A percentile compares a stretch with the other conserved stretches of the same genome.
These are phyloP conservation scores for Phalera bucephala DNA, from an alignment of 2,888 invertebrate species.

Conservation along the genomic window DNA sequence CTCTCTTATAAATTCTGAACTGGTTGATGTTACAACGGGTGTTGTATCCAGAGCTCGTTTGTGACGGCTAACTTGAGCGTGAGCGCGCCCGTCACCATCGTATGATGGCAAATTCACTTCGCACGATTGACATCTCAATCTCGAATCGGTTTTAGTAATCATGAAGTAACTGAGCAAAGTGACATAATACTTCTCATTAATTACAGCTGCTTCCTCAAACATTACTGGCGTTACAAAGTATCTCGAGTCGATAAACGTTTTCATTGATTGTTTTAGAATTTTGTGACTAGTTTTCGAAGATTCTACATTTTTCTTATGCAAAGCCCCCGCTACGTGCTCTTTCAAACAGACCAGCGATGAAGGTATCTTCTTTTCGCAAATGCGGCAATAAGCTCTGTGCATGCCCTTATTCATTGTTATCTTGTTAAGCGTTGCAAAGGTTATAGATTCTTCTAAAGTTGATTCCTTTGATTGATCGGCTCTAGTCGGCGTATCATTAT, in stretches of 20 bases:
- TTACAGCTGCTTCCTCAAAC: constrained; percentile 13
- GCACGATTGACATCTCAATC: constrained; percentile 25
- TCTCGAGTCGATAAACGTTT: constrained; percentile 6
- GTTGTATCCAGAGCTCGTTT: accelerated
- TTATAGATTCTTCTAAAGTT: constrained; percentile 6
- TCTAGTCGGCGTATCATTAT: too few species aligned
- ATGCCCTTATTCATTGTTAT: constrained; percentile 30
- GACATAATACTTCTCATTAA: constrained; percentile 40
- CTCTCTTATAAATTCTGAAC: constrained; percentile 25
- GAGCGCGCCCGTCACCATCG: not conserved
- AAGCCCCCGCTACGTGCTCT: constrained; percentile 39
- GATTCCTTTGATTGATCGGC: not conserved
- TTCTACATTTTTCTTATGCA: constrained; percentile 30
- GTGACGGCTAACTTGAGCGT: constrained; percentile 1
- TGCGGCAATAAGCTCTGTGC: constrained; percentile 30
- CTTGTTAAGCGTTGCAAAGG: constrained; percentile 32
- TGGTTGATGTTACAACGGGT: constrained; percentile 12
- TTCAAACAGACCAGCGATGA: constrained; percentile 35
- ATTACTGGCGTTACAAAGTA: not conserved
- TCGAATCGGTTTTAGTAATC: constrained; percentile 12
- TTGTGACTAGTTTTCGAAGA: not conserved
- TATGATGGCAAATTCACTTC: constrained; percentile 1
- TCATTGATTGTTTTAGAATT: constrained; percentile 7
- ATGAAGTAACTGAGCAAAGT: constrained; percentile 20
- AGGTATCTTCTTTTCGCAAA: constrained; percentile 33